Evolutionary conservation across 2,888 invertebrate genomes (phyloP), one percentile per base, ranked within the genome.

Genomic region (Troilus luridus): DNA sequence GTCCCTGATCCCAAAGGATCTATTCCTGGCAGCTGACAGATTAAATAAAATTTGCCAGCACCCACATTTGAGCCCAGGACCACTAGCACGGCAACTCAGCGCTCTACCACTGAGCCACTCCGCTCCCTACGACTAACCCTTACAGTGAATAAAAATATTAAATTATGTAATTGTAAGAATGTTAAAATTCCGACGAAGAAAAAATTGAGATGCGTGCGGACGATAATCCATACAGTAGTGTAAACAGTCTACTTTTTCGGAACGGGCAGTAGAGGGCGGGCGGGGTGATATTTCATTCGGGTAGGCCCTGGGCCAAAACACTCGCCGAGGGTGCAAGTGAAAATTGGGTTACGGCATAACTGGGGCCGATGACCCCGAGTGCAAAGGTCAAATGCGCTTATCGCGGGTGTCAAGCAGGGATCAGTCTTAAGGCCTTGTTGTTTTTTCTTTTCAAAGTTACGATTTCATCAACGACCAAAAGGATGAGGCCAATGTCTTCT

Each of bases 341-440:
- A 89, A 89, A 89, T 89, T 89, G 89, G 89, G 89, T 89, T 89
- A 89, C 54, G 60, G 54, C 62, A 64, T 64, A 89, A 62, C 89
- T 64, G 41, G 41, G 89, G 89, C 21, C 89, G 64, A 64, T 41
- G 89, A 89, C 89, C 64, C 12, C 67, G n/a, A 3, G 11, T 62
- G 41, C 89, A 64, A 89, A 89, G 89, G 89, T 89, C 89, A 89
- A 85, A 85, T 56, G 56, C 85, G 85, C 56, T 85, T 56, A 41
- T 41, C 27, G 72, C 72, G 27, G 72, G 72, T 77, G 72, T 77
- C 72, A 77, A 77, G 72, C 41, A 77, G 19, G 72, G 72, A 77
- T 77, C 72, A 77, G 8, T 77, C 27, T 77, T 9, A 77, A 5
- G 17, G 12, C 27, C 72, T 41, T 77, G 41, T 27, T 72, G 27